phyloP scores from a whole-genome alignment of 1,140 invertebrate species.

The Drosophila lacteicornis region DNA sequence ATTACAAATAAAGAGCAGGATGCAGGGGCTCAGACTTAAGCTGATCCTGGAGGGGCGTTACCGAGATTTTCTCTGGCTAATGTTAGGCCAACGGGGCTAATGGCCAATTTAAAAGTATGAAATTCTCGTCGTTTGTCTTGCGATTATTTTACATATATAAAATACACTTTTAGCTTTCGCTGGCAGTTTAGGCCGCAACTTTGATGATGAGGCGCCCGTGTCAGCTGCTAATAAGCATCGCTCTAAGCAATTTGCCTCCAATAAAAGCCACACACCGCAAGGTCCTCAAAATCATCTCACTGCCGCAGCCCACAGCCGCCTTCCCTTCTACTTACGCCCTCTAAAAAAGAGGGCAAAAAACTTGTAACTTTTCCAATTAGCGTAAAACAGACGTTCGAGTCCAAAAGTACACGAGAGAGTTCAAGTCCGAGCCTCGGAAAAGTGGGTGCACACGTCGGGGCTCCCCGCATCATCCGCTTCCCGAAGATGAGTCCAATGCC shows the following conservation, averaged over 20 bases:
- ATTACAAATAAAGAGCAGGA: conserved; percentile 60
- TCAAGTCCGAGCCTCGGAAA: conserved; percentile 45
- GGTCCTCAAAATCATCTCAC: background rate
- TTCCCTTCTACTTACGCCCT: conserved; percentile 1
- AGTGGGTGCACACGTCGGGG: conserved; percentile 27
- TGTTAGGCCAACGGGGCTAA: conserved; percentile 48
- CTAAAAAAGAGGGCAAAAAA: conserved; percentile 54
- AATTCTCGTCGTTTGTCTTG: conserved; percentile 64
- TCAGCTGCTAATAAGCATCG: conserved; percentile 82
- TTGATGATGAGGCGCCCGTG: conserved; percentile 68
- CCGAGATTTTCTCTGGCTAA: conserved; percentile 20
- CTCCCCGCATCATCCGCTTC: background rate
- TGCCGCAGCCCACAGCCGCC: background rate
- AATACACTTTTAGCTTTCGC: conserved; percentile 28
- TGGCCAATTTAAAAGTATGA: conserved; percentile 78
- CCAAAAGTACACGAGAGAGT: conserved; percentile 49
- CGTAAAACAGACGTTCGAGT: conserved; percentile 73
- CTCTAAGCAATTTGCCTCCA: conserved; percentile 67
- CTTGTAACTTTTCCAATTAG: conserved; percentile 83
- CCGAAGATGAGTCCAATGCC: conserved; percentile 41
- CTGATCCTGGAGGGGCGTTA: conserved; percentile 4
- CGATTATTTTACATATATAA: conserved; percentile 43
- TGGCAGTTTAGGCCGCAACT: conserved; percentile 43
- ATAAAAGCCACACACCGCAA: conserved; percentile 76
- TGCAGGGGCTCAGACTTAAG: conserved; percentile 37